These are phyloP conservation scores for Quiscalus mexicanus DNA, from an alignment of 2,113 vertebrate genomes.

Conservation along the genomic window DNA sequence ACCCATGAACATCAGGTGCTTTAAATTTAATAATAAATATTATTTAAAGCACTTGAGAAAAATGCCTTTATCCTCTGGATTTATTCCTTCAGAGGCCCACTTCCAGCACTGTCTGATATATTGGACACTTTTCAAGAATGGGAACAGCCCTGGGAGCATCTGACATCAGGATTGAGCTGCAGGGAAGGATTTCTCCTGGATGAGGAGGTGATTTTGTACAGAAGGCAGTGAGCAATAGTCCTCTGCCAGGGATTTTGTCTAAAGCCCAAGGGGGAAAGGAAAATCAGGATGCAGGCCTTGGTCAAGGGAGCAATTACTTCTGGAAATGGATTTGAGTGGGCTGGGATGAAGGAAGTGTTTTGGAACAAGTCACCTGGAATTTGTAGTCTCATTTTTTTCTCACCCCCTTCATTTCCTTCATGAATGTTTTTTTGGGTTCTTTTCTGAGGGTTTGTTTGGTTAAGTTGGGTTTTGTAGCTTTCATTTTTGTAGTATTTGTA, in stretches of 20 bases:
- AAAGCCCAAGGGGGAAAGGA: not conserved
- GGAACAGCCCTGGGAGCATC: not conserved
- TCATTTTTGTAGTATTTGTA: not conserved
- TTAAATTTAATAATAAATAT: not conserved
- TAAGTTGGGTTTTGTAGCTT: not conserved
- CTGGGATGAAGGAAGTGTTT: slow-evolving; percentile 5
- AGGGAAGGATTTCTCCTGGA: slow-evolving; percentile 29
- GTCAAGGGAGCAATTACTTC: slow-evolving; percentile 20
- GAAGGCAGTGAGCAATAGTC: not conserved
- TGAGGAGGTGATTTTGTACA: slow-evolving; percentile 36
- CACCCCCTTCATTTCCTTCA: not conserved
- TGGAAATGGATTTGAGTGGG: slow-evolving; percentile 52
- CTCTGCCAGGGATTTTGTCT: slow-evolving; percentile 15
- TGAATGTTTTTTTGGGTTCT: not conserved
- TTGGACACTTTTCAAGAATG: not conserved
- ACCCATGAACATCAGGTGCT: not conserved
- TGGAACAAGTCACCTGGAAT: slow-evolving; percentile 36
- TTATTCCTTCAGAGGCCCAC: not conserved
- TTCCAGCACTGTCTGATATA: not conserved
- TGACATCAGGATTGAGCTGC: not conserved
- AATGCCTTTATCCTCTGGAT: not conserved
- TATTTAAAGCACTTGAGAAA: not conserved
- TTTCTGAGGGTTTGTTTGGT: not conserved
- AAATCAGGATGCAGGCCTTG: slow-evolving; percentile 43
- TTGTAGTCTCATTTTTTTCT: slow-evolving; percentile 3